Base-by-base conservation (phyloP, 2,888 invertebrate genomes). In the Didymodactylos carnosus region DNA sequence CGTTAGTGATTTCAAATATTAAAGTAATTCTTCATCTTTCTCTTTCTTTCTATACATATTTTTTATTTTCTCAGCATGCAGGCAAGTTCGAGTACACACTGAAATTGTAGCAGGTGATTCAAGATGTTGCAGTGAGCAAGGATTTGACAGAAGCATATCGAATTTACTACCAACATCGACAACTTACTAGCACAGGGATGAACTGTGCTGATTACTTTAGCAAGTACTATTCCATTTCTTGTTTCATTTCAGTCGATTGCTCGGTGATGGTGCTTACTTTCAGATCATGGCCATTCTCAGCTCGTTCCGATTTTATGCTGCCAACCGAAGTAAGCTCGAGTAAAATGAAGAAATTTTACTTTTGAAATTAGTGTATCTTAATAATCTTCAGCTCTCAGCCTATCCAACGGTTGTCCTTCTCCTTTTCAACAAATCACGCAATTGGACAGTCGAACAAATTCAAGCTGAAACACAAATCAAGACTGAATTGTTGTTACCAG, bases 21-120 rank as follows among this genome's bases (percentile, higher is more conserved):
- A n/a, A n/a, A n/a, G n/a, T n/a, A n/a, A n/a, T n/a, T n/a, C n/a
- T n/a, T n/a, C n/a, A n/a, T n/a, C n/a, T n/a, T n/a, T n/a, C n/a
- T n/a, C n/a, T n/a, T n/a, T n/a, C n/a, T n/a, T n/a, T n/a, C n/a
- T n/a, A n/a, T n/a, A n/a, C n/a, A n/a, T n/a, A n/a, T n/a, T n/a
- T n/a, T n/a, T n/a, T n/a, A n/a, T n/a, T 49, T 49, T 62, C 19
- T 23, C 10, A 62, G 53, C 35, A 35, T 35, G 94, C 95, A 69
- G 98, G 98, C 85, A 98, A 98, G 16, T 99, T 95, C 84, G 98
- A 99, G 83, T 99, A 98, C 83, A 99, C 98, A 27, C 93, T 93
- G 77, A 98, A 98, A 85, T 86, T 98, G 78, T 97, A 98, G 83
- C 88, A 97, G 79, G 98, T 98, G 98, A 97, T 98, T 87, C 87